phyloP scores from a whole-genome alignment of 2,888 invertebrate genomes.

The Xanthia togata region DNA sequence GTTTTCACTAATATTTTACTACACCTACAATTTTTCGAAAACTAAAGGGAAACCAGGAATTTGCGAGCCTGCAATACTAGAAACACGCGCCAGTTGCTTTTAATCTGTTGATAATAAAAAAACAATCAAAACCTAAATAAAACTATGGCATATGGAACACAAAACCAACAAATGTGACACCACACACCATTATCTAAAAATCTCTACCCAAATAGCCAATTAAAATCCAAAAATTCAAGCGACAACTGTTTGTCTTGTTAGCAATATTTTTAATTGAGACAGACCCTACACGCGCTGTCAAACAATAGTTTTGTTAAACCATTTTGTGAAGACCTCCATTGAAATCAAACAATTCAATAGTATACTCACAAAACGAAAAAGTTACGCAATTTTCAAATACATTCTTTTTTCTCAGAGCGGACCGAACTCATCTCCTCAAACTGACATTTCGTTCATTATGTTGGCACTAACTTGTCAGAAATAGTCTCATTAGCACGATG shows the following conservation, averaged over 20 bases:
- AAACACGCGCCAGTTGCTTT: too few species aligned
- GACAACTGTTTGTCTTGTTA: slow-evolving; percentile 89
- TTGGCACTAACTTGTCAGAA: not conserved
- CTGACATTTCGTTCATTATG: not conserved
- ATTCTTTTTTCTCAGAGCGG: accelerated
- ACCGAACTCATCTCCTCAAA: too few species aligned
- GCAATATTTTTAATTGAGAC: slow-evolving; percentile 89
- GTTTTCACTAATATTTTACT: too few species aligned
- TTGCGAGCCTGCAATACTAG: too few species aligned
- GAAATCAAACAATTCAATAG: slow-evolving; percentile 4
- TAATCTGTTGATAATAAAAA: too few species aligned
- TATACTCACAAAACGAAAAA: not conserved
- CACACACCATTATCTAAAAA: slow-evolving; percentile 75
- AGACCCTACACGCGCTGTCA: slow-evolving; percentile 81
- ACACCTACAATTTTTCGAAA: too few species aligned
- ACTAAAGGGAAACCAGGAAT: too few species aligned
- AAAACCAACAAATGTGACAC: slow-evolving; percentile 60
- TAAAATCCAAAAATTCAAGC: slow-evolving; percentile 82
- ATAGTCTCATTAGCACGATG: too few species aligned
- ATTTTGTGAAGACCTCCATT: slow-evolving; percentile 69
- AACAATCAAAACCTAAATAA: not conserved
- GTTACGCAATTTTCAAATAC: not conserved
- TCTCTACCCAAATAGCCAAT: slow-evolving; percentile 86
- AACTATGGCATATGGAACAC: slow-evolving; percentile 46
- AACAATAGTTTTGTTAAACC: slow-evolving; percentile 81